Evolutionary conservation across 1,140 invertebrate species (phyloP), one percentile per base, ranked within the genome.

Genomic region (Orchestia grillus): DNA sequence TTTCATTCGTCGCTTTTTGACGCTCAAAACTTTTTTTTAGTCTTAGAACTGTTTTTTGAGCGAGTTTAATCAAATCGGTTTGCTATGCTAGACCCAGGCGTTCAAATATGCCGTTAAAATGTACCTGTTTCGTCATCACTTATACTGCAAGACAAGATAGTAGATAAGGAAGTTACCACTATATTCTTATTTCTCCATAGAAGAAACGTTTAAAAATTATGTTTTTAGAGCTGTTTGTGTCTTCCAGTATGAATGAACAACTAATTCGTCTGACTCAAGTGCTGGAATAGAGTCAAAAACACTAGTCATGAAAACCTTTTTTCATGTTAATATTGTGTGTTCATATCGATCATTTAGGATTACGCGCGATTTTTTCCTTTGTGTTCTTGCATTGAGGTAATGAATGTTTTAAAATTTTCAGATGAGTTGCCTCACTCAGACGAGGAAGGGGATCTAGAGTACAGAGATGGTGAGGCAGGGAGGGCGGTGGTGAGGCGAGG

Each of bases 401-500:
- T 77, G 15, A 77, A 36, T 15, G 62, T 77, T 77, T 8, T 77
- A 3, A 77, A 0, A 36, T 53, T 95, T 44, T 95, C 96, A 96
- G 96, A 96, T 96, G 96, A 96, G 96, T 96, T 96, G 96, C 95
- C 96, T 96, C 96, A 96, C 96, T 96, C 96, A 96, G 96, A 96
- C 44, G 96, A 96, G 95, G 96, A 96, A 96, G 96, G 96, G 96
- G 96, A 96, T 95, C 96, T 96, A 96, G 96, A 96, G 96, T 96
- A 96, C 96, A 96, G 95, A 96, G 96, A 96, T 96, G 96, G 96
- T 96, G 96, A 96, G 96, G 96, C 96, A 96, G 96, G 96, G 96
- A 96, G 88, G 95, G 96, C 91, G 94, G 88, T 94, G 92, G 43
- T 90, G 96, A 96, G 44, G 92, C 92, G 92, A 94, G 92, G 92